Evolutionary conservation across 2,888 invertebrate genomes (phyloP).

Genomic region (Campaea margaritaria): DNA sequence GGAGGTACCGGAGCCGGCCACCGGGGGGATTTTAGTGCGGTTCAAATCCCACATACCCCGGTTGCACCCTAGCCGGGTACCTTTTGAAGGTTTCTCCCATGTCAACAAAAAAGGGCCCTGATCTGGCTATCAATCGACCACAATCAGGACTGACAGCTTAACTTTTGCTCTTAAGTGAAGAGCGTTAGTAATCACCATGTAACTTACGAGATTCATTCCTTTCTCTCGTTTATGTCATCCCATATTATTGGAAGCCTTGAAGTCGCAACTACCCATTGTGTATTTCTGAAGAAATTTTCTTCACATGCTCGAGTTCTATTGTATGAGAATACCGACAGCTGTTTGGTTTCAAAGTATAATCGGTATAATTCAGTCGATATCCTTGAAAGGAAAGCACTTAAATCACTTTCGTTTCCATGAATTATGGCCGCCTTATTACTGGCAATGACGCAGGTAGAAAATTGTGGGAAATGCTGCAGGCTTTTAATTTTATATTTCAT

Average conservation of each 20-base stretch:
- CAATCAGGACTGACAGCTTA: too few species aligned
- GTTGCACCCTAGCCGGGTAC: too few species aligned
- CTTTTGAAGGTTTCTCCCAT: too few species aligned
- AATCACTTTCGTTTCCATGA: neutral
- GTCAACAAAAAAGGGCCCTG: too few species aligned
- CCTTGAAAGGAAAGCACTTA: constrained; percentile 22
- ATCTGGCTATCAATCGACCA: too few species aligned
- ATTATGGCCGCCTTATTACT: neutral
- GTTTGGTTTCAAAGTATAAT: constrained; percentile 29
- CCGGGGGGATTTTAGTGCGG: too few species aligned
- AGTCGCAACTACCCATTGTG: constrained; percentile 20
- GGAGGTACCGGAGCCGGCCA: too few species aligned
- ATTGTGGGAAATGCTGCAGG: neutral
- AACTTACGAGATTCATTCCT: too few species aligned
- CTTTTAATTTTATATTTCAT: neutral
- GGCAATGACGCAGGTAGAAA: neutral
- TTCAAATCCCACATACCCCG: too few species aligned
- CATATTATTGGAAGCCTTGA: constrained; percentile 17
- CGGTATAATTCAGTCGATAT: neutral
- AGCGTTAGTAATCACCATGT: too few species aligned
- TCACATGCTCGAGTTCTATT: constrained; percentile 34
- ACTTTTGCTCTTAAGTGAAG: too few species aligned
- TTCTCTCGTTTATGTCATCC: too few species aligned
- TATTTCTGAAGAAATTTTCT: constrained; percentile 33
- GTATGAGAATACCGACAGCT: constrained; percentile 38